Evolutionary conservation across 2,113 vertebrate genomes (phyloP).

Genomic region (Pteruthius melanotis): DNA sequence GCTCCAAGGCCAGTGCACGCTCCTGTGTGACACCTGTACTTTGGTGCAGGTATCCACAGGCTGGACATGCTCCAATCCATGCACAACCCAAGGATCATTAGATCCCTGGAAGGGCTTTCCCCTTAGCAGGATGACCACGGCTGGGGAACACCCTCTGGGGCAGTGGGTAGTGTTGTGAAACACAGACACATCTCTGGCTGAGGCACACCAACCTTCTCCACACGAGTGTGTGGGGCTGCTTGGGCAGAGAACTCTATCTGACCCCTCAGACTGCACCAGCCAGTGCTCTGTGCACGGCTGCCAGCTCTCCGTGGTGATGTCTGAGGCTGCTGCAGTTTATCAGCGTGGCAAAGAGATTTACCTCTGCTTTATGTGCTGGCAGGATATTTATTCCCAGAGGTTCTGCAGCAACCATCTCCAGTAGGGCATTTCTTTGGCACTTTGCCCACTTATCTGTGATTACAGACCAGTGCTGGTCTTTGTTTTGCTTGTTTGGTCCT

Average conservation of each 20-base stretch:
- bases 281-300: neutral
- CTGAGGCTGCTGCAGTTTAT: neutral
- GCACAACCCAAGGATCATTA: too few species aligned
- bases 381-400: neutral
- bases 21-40: neutral
- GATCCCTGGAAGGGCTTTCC: neutral
- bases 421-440: neutral
- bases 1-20: neutral
- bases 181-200: neutral
- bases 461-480: neutral
- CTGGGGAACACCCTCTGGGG: neutral
- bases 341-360: neutral
- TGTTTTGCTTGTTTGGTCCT: neutral
- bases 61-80: neutral
- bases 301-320: neutral
- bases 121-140: neutral
- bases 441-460: constrained; percentile 5
- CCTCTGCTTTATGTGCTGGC: neutral
- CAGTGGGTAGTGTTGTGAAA: neutral
- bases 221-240: neutral
- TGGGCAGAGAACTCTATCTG: neutral
- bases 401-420: neutral
- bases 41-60: neutral
- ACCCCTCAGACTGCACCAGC: neutral
- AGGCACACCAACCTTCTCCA: neutral